phyloP scores from a whole-genome alignment of 2,888 invertebrate species.

The Ornithoptera alexandrae region DNA sequence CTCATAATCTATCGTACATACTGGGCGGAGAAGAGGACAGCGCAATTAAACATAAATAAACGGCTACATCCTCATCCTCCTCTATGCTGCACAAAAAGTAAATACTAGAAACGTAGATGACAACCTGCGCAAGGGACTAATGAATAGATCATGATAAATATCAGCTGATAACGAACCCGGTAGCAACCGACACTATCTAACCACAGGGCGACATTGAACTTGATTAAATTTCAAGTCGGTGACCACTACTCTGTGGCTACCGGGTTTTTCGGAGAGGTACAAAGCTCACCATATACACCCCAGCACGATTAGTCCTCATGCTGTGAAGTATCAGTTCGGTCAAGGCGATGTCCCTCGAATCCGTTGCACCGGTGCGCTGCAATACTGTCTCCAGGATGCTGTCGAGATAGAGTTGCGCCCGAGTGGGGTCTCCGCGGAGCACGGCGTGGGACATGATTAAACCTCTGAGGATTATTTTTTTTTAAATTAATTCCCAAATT shows the following conservation, averaged over 20 bases:
- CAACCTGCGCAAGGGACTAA: background rate
- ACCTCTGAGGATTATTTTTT: too few relatives aligned
- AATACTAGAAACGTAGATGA: too few relatives aligned
- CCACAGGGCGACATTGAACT: too few relatives aligned
- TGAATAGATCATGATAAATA: background rate
- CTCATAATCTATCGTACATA: too few relatives aligned
- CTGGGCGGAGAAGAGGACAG: too few relatives aligned
- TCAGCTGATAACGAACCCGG: background rate
- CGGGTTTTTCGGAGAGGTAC: background rate
- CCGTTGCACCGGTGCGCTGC: background rate
- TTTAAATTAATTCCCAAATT: too few relatives aligned
- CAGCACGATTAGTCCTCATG: background rate
- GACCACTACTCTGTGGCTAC: too few relatives aligned
- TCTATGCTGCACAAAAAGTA: too few relatives aligned
- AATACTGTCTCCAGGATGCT: slow-evolving; percentile 2
- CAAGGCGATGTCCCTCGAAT: background rate
- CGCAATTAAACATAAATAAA: too few relatives aligned
- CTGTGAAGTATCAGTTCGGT: slow-evolving; percentile 7
- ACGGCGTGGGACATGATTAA: slow-evolving; percentile 20
- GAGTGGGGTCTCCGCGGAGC: slow-evolving; percentile 3
- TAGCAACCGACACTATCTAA: background rate
- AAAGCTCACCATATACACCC: slow-evolving; percentile 13
- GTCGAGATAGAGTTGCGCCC: slow-evolving; percentile 9
- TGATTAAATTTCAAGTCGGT: too few relatives aligned
- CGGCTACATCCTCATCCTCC: too few relatives aligned